Conservation (phyloP, 92 coral and sea anemone genomes). For the Palythoa grandis region DNA sequence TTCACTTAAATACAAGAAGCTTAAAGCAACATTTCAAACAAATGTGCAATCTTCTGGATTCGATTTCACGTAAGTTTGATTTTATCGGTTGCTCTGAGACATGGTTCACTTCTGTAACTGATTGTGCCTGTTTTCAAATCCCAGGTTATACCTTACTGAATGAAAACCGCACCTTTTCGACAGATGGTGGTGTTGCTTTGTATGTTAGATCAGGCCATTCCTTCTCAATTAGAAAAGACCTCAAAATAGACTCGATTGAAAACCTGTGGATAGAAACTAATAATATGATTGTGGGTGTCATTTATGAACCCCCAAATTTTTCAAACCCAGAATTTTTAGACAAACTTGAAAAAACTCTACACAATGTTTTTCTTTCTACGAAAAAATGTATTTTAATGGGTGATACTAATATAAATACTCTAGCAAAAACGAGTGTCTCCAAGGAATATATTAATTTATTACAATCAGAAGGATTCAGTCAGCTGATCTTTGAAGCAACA, state of each 20-base stretch:
- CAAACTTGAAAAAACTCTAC: constrained; percentile 43
- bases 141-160: constrained; percentile 35
- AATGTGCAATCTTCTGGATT: constrained; percentile 38
- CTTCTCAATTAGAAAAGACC: constrained; percentile 29
- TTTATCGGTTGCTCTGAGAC: constrained; percentile 58
- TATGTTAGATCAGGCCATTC: constrained; percentile 32
- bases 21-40: constrained; percentile 52
- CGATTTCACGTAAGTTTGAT: constrained; percentile 37
- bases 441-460: constrained; percentile 43
- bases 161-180: constrained; percentile 41
- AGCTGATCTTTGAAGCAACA: constrained; percentile 38
- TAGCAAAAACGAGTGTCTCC: constrained; percentile 14
- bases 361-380: constrained; percentile 28
- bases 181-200: constrained; percentile 48
- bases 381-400: constrained; percentile 46
- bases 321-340: constrained; percentile 47
- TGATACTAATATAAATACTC: constrained; percentile 39
- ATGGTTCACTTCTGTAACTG: constrained; percentile 23
- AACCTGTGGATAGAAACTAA: constrained; percentile 50
- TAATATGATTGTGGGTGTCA: constrained; percentile 46
- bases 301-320: constrained; percentile 44
- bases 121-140: constrained; percentile 33
- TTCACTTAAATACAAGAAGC: constrained; percentile 50
- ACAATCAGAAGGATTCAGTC: constrained; percentile 55
- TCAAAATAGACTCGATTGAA: constrained; percentile 45